Base-by-base conservation (phyloP, 2,888 invertebrate genomes). In the Microctonus hyperodae region DNA sequence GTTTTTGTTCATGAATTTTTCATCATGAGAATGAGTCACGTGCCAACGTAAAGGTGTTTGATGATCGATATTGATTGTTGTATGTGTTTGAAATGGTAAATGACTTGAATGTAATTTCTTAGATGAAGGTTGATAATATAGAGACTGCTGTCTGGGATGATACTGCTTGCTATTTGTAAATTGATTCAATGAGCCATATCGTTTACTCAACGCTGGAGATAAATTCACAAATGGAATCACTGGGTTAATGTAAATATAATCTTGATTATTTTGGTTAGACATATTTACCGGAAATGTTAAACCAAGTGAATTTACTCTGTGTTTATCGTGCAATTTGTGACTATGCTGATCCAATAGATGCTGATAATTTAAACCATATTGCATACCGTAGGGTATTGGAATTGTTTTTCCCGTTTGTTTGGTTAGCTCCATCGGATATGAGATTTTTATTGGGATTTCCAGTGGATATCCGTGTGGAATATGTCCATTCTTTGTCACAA, bases 401-500 rank as follows among this genome's bases (percentile, higher is more conserved):
- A 72, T 65, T n/a, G 75, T 69, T 28, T 78, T 77, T 20, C 76
- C 76, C 3, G 75, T 25, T 50, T 75, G 75, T 67, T 75, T 83
- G 28, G 69, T 76, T 13, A 79, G 64, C 40, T 83, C 78, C 20
- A 78, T 64, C 3, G 81, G 78, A 68, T 82, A 80, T 16, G 85
- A 75, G 4, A 78, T 72, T 55, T 85, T 85, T 4, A 87, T 84
- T 0, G 87, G 86, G 75, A 78, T 76, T 66, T 87, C 86, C 0
- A 87, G 83, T 51, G 86, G 84, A 72, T 87, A 87, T 0, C 87
- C 79, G 7, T 82, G 80, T 0, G 83, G 80, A 13, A 84, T 73
- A 9, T 79, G 86, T 0, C 88, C 79, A 79, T 86, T 81, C 73
- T 86, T 87, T 55, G 87, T 85, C 0, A 84, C 78, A 1, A 83